Conservation (phyloP, 1,140 invertebrate species). For the Orchestia grillus region DNA sequence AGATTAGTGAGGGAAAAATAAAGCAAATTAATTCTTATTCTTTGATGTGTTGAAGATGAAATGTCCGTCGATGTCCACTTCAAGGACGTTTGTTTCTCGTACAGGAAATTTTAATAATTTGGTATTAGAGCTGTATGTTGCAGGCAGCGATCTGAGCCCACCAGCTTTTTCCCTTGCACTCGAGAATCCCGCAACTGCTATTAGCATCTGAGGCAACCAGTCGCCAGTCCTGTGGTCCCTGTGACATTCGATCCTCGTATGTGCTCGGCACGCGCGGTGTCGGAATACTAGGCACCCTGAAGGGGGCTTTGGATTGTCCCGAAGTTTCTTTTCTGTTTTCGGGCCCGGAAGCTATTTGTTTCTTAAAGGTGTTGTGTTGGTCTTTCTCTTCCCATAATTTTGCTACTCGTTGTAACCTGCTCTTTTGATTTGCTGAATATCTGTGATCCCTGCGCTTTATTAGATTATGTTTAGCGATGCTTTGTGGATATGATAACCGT, state of each 20-base stretch:
- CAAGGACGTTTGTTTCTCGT: neutral
- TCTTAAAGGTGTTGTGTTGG: no score
- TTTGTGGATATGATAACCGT: no score
- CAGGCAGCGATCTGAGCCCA: neutral
- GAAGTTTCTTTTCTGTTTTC: neutral
- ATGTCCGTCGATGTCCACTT: neutral
- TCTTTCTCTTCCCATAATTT: no score
- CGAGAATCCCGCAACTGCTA: slow-evolving; percentile 5
- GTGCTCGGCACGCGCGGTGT: neutral
- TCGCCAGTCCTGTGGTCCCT: neutral
- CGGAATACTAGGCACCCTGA: neutral
- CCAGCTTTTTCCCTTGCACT: neutral
- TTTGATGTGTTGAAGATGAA: neutral
- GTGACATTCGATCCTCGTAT: neutral
- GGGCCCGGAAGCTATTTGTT: no score
- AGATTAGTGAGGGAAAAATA: neutral
- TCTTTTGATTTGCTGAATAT: no score
- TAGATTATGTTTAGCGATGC: no score
- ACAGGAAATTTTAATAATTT: neutral
- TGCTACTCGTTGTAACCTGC: no score
- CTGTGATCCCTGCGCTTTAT: no score
- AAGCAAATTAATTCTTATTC: neutral
- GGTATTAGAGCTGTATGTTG: neutral
- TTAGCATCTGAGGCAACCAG: slow-evolving; percentile 11
- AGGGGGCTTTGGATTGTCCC: neutral